Evolutionary conservation across 2,888 invertebrate genomes (phyloP).

Genomic region (Lasioglossum marginatum): DNA sequence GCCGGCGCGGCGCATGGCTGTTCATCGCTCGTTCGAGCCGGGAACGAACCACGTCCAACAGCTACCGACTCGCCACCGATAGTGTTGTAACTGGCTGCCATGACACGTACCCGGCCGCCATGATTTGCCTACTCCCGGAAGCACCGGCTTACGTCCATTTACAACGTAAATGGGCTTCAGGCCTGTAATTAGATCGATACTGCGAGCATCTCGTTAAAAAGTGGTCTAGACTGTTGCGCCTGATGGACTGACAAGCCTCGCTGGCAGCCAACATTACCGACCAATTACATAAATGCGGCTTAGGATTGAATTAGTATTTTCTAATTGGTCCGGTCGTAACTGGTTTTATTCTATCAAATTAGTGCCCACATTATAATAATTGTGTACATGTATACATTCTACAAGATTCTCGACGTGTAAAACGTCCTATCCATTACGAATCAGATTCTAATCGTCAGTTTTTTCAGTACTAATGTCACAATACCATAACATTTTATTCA

Average conservation of each 20-base stretch:
- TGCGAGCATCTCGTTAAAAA: conserved; percentile 8
- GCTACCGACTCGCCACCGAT: not conserved
- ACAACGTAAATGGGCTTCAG: not conserved
- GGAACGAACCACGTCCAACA: not conserved
- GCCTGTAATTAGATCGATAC: conserved; percentile 21
- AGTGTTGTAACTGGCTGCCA: conserved; percentile 3
- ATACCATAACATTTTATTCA: not conserved
- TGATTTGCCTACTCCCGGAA: conserved; percentile 14
- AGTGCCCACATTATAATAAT: not conserved
- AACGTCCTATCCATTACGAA: not conserved
- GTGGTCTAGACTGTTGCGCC: not conserved
- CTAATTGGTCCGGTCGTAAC: conserved; percentile 1
- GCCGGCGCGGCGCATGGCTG: conserved; percentile 4
- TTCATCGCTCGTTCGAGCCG: conserved; percentile 29
- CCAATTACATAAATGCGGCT: not conserved
- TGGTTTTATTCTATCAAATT: conserved; percentile 1
- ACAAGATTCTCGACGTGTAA: not conserved
- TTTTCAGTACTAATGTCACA: not conserved
- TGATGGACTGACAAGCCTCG: not conserved
- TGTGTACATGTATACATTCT: not conserved
- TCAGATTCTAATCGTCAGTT: not conserved
- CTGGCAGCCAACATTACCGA: not conserved
- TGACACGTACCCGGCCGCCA: conserved; percentile 1
- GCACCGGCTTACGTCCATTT: not conserved
- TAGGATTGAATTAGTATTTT: not conserved